Evolutionary conservation across 2,113 vertebrate species (phyloP).

Genomic region (Toxotes jaculatrix): DNA sequence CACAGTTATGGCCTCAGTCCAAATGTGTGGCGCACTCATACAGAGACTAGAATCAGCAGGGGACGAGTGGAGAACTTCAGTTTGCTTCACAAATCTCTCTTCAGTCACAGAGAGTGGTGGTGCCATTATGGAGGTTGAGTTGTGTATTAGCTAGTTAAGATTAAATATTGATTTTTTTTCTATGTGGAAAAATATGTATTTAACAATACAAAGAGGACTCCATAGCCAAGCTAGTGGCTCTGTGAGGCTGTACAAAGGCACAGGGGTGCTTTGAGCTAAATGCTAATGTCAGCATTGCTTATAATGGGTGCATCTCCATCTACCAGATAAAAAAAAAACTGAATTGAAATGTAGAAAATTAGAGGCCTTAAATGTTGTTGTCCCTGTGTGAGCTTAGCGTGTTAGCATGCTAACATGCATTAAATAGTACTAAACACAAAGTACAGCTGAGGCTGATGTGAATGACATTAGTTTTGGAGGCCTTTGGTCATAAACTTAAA

Average conservation of each 20-base stretch:
- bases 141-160: neutral
- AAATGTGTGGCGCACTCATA: slow-evolving; percentile 2
- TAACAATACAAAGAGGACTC: neutral
- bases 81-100: neutral
- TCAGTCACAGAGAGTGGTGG: neutral
- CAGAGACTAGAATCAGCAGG: neutral
- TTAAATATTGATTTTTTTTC: neutral
- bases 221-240: neutral
- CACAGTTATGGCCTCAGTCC: slow-evolving; percentile 28
- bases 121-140: neutral
- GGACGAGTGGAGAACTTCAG: slow-evolving; percentile 5
- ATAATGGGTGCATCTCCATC: too few species aligned
- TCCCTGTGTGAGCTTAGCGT: too few species aligned
- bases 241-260: neutral
- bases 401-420: neutral
- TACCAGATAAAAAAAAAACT: too few species aligned
- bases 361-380: too few species aligned
- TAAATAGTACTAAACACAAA: neutral
- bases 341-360: too few species aligned
- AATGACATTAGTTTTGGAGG: neutral
- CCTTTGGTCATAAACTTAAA: neutral
- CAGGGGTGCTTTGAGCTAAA: too few species aligned
- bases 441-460: neutral
- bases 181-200: neutral
- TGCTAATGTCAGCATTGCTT: too few species aligned